Evolutionary conservation across 2,113 vertebrate species (phyloP).

Genomic region (Apaloderma vittatum): DNA sequence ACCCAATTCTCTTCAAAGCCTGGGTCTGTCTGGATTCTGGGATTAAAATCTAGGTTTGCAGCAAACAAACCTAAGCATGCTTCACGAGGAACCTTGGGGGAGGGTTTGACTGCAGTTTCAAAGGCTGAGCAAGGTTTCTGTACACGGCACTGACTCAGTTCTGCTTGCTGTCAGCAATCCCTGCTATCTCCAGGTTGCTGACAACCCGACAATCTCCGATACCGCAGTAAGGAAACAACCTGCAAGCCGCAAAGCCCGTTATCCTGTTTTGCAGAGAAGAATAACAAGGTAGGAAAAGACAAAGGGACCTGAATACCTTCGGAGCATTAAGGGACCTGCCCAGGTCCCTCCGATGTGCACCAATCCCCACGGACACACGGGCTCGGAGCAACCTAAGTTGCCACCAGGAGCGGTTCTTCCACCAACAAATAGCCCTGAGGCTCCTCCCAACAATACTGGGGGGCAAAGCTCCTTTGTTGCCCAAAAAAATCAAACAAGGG

Average conservation of each 20-base stretch:
- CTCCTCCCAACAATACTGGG: background rate
- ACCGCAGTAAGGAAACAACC: slow-evolving; percentile 18
- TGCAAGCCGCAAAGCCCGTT: background rate
- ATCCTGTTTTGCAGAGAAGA: background rate
- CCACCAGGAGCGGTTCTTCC: background rate
- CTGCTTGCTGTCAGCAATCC: slow-evolving; percentile 65
- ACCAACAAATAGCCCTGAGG: background rate
- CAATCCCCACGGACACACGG: rapidly evolving
- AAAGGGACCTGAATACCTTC: background rate
- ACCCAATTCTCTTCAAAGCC: slow-evolving; percentile 44
- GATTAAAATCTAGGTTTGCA: slow-evolving; percentile 38
- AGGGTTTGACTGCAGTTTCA: slow-evolving; percentile 48
- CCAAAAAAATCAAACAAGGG: background rate
- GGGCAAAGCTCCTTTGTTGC: background rate
- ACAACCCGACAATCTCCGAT: slow-evolving; percentile 41
- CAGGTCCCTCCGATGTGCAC: background rate
- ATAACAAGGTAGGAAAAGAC: background rate
- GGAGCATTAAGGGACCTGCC: background rate
- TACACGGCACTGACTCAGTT: slow-evolving; percentile 28
- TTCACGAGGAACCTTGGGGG: slow-evolving; percentile 47
- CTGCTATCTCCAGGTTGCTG: slow-evolving; percentile 53
- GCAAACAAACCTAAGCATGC: background rate
- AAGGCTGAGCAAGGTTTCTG: slow-evolving; percentile 67
- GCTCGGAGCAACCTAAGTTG: background rate
- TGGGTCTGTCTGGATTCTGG: background rate